These are phyloP conservation scores for Microhierax caerulescens DNA, from an alignment of 2,797 vertebrate species.

Conservation along the genomic window DNA sequence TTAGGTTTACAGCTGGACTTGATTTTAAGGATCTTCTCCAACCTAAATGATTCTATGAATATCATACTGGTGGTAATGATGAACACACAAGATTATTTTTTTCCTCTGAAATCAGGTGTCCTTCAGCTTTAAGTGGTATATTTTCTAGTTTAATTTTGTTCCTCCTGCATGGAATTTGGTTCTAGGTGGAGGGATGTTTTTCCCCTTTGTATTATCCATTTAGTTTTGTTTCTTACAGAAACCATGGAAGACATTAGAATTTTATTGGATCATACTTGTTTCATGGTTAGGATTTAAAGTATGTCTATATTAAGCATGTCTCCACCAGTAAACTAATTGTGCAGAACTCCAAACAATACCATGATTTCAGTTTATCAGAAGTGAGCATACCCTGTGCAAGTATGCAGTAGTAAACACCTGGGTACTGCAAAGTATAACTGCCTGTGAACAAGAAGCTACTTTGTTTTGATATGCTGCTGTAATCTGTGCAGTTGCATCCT, in stretches of 20 bases:
- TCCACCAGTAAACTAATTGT: neutral
- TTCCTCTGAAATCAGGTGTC: neutral
- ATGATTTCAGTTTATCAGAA: neutral
- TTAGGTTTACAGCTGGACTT: too few species aligned
- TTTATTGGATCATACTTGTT: neutral
- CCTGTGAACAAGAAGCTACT: neutral
- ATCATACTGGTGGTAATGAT: neutral
- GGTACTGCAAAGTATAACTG: neutral
- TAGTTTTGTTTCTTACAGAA: neutral
- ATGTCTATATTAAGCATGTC: neutral
- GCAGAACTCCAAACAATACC: neutral
- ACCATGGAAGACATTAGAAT: neutral
- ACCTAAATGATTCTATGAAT: neutral
- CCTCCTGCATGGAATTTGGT: neutral
- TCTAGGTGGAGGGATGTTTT: neutral
- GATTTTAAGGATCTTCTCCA: too few species aligned
- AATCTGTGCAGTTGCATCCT: neutral
- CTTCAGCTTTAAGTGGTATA: neutral
- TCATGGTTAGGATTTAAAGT: neutral
- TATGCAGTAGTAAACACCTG: neutral
- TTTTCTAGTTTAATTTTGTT: neutral
- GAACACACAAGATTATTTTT: neutral
- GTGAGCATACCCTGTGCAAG: neutral
- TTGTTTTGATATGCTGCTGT: neutral
- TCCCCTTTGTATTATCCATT: neutral